phyloP scores from a whole-genome alignment of 2,113 vertebrate genomes.

The Puffinus mauretanicus region DNA sequence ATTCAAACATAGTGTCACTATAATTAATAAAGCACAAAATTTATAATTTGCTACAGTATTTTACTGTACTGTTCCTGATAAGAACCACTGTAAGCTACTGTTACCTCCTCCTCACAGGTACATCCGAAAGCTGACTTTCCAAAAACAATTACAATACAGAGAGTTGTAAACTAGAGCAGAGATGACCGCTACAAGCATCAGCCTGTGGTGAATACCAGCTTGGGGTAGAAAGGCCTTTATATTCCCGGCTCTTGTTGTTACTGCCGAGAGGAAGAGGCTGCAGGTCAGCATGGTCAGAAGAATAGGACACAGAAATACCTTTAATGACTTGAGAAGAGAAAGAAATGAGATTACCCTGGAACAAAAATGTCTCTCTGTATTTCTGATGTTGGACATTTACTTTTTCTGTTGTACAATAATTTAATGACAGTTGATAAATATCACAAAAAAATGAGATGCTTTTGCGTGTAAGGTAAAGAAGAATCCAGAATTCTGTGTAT shows the following conservation, averaged over 20 bases:
- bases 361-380: background rate
- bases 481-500: background rate
- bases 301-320: background rate
- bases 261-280: background rate
- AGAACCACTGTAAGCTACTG: background rate
- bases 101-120: background rate
- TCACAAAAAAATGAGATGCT: background rate
- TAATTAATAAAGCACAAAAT: background rate
- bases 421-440: background rate
- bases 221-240: background rate
- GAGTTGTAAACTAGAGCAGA: background rate
- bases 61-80: background rate
- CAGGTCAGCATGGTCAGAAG: background rate
- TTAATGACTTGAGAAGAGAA: too few species aligned
- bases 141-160: background rate
- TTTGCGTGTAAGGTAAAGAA: background rate
- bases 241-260: background rate
- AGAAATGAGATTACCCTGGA: background rate
- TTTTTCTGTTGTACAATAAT: background rate
- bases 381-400: background rate
- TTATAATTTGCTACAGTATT: background rate
- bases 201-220: background rate
- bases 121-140: fast-evolving
- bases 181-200: background rate
- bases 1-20: background rate